These are phyloP conservation scores for Spodoptera picta DNA, from an alignment of 2,888 invertebrate genomes.

Conservation along the genomic window DNA sequence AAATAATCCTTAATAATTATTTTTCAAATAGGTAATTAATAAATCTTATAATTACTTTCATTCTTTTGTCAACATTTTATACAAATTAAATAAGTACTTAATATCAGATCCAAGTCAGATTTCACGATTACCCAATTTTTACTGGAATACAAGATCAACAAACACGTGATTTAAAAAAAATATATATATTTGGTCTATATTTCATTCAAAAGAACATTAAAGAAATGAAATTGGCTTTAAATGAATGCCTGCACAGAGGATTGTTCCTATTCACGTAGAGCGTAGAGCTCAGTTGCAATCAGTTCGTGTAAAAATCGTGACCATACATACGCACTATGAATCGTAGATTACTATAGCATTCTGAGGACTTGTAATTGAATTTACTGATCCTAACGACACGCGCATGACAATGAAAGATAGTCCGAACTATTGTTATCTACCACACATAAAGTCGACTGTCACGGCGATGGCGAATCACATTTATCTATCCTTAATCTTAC, in stretches of 20 bases:
- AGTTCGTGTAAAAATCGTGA: slow-evolving; percentile 38
- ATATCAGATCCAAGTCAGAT: too few species aligned
- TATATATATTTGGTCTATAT: not conserved
- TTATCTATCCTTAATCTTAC: slow-evolving; percentile 56
- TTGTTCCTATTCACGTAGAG: slow-evolving; percentile 19
- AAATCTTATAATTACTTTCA: too few species aligned
- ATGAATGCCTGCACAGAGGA: not conserved
- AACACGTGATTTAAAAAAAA: too few species aligned
- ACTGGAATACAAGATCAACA: too few species aligned
- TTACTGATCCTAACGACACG: slow-evolving; percentile 53
- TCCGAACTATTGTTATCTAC: slow-evolving; percentile 50
- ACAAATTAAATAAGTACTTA: too few species aligned
- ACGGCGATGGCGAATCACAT: slow-evolving; percentile 57
- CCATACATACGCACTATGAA: slow-evolving; percentile 30
- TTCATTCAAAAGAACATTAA: not conserved
- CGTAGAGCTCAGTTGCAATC: slow-evolving; percentile 23
- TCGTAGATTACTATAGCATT: slow-evolving; percentile 25
- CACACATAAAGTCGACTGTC: slow-evolving; percentile 51
- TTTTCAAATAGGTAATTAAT: too few species aligned
- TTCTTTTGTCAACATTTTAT: too few species aligned
- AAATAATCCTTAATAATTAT: too few species aligned
- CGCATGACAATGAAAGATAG: slow-evolving; percentile 58
- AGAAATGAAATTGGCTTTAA: not conserved
- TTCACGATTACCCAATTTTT: too few species aligned
- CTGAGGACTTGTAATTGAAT: slow-evolving; percentile 52